These are phyloP conservation scores for Dryobotodes eremita DNA, from an alignment of 2,888 invertebrate genomes.

Conservation along the genomic window DNA sequence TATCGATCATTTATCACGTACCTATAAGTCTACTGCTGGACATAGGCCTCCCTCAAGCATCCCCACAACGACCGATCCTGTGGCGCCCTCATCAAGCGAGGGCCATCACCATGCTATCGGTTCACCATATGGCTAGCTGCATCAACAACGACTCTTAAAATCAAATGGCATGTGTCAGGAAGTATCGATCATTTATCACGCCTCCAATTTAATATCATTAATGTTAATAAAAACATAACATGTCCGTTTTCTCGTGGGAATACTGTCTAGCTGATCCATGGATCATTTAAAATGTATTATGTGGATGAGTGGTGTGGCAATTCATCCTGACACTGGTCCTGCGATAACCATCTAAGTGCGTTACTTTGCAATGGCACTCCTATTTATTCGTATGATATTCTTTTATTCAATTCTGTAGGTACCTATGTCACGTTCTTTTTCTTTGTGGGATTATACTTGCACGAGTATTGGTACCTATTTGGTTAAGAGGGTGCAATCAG, in stretches of 20 bases:
- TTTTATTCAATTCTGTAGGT: background rate
- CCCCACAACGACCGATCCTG: background rate
- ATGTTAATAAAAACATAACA: slow-evolving; percentile 33
- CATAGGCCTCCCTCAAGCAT: background rate
- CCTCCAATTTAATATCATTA: slow-evolving; percentile 36
- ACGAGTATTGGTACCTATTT: background rate
- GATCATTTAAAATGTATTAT: slow-evolving; percentile 70
- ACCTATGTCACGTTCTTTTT: background rate
- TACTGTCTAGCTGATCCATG: slow-evolving; percentile 51
- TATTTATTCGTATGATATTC: slow-evolving; percentile 10
- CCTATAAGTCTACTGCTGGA: too few species aligned
- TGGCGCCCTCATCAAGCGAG: background rate
- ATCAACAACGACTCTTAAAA: background rate
- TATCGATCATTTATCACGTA: too few species aligned
- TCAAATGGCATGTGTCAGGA: slow-evolving; percentile 17
- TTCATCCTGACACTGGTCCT: slow-evolving; percentile 59
- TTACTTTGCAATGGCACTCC: background rate
- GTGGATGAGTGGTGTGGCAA: slow-evolving; percentile 68
- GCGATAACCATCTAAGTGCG: background rate
- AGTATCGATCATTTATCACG: slow-evolving; percentile 37
- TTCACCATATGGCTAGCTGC: background rate
- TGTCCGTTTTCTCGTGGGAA: slow-evolving; percentile 46
- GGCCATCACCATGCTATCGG: background rate
- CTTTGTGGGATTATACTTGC: background rate
- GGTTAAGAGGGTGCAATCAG: too few species aligned